Evolutionary conservation across 2,113 vertebrate genomes (phyloP).

Genomic region (Pseudorectes ferrugineus): DNA sequence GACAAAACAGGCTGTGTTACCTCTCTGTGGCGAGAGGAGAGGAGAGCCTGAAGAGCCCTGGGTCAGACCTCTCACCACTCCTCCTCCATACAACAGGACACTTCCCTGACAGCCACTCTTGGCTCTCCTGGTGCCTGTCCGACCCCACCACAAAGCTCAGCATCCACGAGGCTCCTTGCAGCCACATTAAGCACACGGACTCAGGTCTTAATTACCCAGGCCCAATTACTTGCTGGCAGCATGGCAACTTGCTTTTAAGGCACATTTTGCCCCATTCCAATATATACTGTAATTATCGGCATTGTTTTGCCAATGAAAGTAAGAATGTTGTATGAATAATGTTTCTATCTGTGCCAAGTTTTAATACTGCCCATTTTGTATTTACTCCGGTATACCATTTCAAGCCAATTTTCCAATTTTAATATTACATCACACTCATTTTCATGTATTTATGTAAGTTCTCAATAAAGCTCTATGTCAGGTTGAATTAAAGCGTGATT

Average conservation of each 20-base stretch:
- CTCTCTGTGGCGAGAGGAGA: background rate
- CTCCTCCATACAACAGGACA: background rate
- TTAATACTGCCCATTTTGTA: background rate
- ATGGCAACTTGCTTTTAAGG: background rate
- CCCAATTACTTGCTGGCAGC: background rate
- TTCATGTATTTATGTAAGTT: background rate
- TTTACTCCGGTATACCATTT: background rate
- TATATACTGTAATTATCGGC: background rate
- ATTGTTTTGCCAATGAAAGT: constrained; percentile 16
- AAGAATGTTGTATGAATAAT: background rate
- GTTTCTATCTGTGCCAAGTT: background rate
- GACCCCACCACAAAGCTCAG: background rate
- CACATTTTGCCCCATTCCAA: background rate
- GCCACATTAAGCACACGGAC: background rate
- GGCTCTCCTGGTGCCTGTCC: accelerated
- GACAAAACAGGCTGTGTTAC: background rate
- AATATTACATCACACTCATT: constrained; percentile 14
- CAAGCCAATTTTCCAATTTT: constrained; percentile 10
- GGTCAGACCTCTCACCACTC: background rate
- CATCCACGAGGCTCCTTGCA: background rate
- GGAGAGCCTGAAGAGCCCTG: background rate
- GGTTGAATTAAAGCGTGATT: background rate
- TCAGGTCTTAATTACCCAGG: background rate
- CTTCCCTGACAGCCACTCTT: background rate
- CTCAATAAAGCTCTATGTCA: background rate